A percentile compares a stretch with the other conserved stretches of the same genome.
These are phyloP conservation scores for Salvator merianae DNA, from an alignment of 2,113 vertebrate genomes.

Conservation along the genomic window DNA sequence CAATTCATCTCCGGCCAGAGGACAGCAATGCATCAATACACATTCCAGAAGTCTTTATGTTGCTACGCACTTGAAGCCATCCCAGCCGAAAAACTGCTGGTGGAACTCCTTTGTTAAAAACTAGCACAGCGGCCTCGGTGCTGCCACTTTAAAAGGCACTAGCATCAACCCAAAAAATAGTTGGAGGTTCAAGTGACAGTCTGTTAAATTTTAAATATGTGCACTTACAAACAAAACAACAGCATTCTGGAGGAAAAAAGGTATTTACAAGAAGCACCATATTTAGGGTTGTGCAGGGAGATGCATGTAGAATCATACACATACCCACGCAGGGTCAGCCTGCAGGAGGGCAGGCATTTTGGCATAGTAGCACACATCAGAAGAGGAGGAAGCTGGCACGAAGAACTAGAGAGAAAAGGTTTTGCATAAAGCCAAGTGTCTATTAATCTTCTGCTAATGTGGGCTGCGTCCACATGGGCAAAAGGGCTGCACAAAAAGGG, in stretches of 20 bases:
- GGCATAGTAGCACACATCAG: background rate
- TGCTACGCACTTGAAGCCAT: conserved; percentile 54
- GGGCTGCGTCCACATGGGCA: too few relatives aligned
- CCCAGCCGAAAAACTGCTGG: conserved; percentile 60
- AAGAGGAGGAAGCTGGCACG: background rate
- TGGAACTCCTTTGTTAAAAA: conserved; percentile 50
- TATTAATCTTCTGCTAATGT: background rate
- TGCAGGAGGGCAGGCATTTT: background rate
- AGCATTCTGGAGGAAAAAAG: conserved; percentile 44
- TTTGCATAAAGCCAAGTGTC: conserved; percentile 9
- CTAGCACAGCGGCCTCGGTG: conserved; percentile 57
- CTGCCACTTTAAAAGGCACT: conserved; percentile 75
- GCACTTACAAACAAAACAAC: conserved; percentile 49
- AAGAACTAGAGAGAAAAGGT: background rate
- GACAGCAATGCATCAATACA: conserved; percentile 2
- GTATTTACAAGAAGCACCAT: conserved; percentile 65
- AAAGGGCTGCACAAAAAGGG: too few relatives aligned
- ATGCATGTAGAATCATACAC: too few relatives aligned
- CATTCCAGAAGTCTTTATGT: conserved; percentile 47
- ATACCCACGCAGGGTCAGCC: background rate
- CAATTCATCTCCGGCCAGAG: conserved; percentile 35
- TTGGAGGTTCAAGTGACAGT: conserved; percentile 59
- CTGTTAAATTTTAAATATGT: conserved; percentile 72
- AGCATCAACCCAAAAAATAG: conserved; percentile 61
- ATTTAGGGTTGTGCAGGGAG: conserved; percentile 16